Conservation (phyloP, 2,888 invertebrate genomes). For the Conistra vaccinii region DNA sequence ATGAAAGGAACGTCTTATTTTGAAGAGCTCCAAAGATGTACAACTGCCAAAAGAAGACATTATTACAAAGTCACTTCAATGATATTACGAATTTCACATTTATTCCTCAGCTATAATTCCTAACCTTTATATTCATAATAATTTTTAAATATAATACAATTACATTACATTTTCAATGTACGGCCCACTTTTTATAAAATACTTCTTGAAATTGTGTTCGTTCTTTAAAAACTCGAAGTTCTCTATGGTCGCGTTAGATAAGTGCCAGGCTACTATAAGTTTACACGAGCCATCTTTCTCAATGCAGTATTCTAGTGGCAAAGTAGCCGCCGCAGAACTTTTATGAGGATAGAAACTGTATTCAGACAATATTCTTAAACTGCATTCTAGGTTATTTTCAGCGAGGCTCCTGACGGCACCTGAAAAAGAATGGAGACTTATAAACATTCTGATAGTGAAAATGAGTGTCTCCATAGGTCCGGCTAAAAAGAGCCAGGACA, state of each 20-base stretch:
- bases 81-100: conserved; percentile 6
- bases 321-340: conserved; percentile 59
- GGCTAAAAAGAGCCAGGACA: background rate
- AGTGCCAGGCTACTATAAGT: conserved; percentile 84
- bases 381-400: conserved; percentile 79
- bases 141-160: conserved; percentile 6
- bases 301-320: conserved; percentile 84
- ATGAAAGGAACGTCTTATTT: background rate
- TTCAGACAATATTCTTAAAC: conserved; percentile 80
- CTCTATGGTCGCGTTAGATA: conserved; percentile 82
- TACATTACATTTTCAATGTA: conserved; percentile 68
- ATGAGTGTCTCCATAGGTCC: background rate
- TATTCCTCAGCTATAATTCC: conserved; percentile 10
- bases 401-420: conserved; percentile 79
- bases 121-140: background rate
- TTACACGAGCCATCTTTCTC: conserved; percentile 81
- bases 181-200: conserved; percentile 75
- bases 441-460: background rate
- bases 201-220: conserved; percentile 81
- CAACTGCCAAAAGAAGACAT: background rate
- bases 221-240: conserved; percentile 85
- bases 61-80: conserved; percentile 1
- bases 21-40: background rate
- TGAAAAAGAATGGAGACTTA: conserved; percentile 60
- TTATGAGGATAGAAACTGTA: conserved; percentile 83